Evolutionary conservation across 2,113 vertebrate species (phyloP), one percentile per base, ranked within the genome.

Genomic region (Zosterops japonicus): DNA sequence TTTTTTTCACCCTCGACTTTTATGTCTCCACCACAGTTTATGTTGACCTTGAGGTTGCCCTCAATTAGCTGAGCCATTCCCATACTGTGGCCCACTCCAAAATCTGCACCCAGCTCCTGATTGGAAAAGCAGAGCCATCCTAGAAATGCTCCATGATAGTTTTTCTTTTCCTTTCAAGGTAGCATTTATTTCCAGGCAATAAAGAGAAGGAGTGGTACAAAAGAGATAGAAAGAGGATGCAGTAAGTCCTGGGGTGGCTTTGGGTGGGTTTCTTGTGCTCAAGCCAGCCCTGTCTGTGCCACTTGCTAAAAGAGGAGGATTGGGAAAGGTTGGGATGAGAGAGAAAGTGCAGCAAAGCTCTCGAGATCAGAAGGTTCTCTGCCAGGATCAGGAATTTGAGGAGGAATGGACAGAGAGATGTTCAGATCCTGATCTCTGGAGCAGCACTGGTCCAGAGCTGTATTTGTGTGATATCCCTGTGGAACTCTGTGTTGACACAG

Each of bases 181-280:
- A 85, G 13, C 89, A 81, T 95, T 93, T 95, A 89, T 95, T 96
- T 96, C 95, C 82, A 96, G 93, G 74, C 90, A 79, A 31, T 95
- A 79, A 94, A 94, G 78, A 84, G 89, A 33, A 90, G 63, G 42
- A 78, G 46, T 27, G 87, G 64, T 95, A 91, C 60, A 81, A 55
- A 83, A 91, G 74, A 94, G 77, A 56, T 18, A 67, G 78, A 39
- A 39, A 39, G 78, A 76, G 72, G 90, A 82, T 79, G 70, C 61
- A 60, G 36, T 96, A 96, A 96, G 94, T 96, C 87, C 83, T 47
- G 49, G 29, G 10, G 47, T 70, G 0, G 2, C 35, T 82, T 68
- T 69, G 72, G 82, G 61, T 87, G 33, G 44, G 36, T 64, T 78
- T 89, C 44, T n/a, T 75, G 33, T 60, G 69, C 84, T 91, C 28